Percentiles rank a stretch among this genome's conserved stretches.
These are phyloP conservation scores for Pluvialis apricaria DNA, from an alignment of 2,113 vertebrate genomes.

Conservation along the genomic window DNA sequence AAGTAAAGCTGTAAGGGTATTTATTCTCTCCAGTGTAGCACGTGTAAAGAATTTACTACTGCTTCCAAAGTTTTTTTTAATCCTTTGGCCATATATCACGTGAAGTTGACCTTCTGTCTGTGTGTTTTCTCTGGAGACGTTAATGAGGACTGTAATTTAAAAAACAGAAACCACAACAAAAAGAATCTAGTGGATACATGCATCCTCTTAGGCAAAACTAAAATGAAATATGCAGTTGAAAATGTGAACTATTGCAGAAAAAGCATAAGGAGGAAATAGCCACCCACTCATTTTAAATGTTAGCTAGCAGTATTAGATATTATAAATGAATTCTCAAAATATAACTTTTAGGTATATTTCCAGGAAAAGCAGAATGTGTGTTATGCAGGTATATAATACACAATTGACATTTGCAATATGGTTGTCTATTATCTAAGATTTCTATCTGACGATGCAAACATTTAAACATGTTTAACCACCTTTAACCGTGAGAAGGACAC, in stretches of 20 bases:
- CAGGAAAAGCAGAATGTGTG: not conserved
- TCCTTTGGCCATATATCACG: not conserved
- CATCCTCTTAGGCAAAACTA: not conserved
- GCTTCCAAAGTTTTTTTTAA: not conserved
- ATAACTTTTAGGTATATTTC: not conserved
- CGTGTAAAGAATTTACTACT: not conserved
- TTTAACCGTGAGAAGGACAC: not conserved
- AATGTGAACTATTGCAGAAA: not conserved
- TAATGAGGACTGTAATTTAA: not conserved
- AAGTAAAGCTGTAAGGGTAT: not conserved
- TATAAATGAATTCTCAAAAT: not conserved
- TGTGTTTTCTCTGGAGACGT: not conserved
- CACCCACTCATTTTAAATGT: not conserved
- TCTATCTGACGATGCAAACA: not conserved
- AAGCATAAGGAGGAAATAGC: not conserved
- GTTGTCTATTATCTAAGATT: not conserved
- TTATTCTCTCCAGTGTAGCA: not conserved
- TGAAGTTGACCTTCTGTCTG: not conserved
- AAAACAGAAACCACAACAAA: not conserved
- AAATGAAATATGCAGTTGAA: not conserved
- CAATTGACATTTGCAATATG: not conserved
- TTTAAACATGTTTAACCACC: not conserved
- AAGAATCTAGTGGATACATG: not conserved
- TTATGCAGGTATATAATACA: not conserved
- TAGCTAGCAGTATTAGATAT: not conserved